These are phyloP conservation scores for Astyanax mexicanus DNA, from an alignment of 2,797 vertebrate genomes.

Conservation along the genomic window DNA sequence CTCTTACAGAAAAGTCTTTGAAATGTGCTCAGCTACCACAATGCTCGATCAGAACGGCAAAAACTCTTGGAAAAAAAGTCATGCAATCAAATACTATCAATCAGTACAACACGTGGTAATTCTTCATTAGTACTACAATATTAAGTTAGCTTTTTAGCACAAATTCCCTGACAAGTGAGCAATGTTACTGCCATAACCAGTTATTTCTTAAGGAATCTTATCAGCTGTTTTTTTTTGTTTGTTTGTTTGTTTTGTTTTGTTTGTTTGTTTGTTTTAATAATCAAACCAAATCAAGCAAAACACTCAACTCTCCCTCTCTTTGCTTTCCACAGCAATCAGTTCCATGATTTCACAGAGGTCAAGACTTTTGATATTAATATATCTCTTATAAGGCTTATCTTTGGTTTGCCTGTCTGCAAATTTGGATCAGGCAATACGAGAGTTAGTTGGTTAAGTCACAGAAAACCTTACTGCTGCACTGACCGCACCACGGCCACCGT, in stretches of 20 bases:
- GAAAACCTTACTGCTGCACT: constrained; percentile 11
- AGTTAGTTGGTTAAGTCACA: constrained; percentile 36
- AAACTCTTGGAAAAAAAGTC: constrained; percentile 90
- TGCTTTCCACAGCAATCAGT: constrained; percentile 57
- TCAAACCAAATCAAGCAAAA: constrained; percentile 51
- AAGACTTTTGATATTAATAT: constrained; percentile 79
- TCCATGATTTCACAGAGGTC: constrained; percentile 72
- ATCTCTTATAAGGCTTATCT: constrained; percentile 95
- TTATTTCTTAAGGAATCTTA: constrained; percentile 75
- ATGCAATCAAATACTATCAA: constrained; percentile 95
- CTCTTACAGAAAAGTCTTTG: constrained; percentile 98
- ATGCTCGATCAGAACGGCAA: constrained; percentile 91
- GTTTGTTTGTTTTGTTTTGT: constrained; percentile 6
- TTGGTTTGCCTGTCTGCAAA: constrained; percentile 90
- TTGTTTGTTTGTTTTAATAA: constrained; percentile 54
- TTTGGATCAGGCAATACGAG: constrained; percentile 47
- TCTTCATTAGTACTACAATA: constrained; percentile 92
- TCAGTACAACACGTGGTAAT: constrained; percentile 89
- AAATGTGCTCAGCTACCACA: constrained; percentile 94
- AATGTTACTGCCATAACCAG: constrained; percentile 87
- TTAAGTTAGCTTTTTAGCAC: constrained; percentile 92
- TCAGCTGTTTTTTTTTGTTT: constrained; percentile 47
- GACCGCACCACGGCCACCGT: constrained; percentile 1
- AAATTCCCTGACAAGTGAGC: constrained; percentile 98
- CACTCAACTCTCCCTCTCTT: constrained; percentile 15